Conservation (phyloP, 2,888 invertebrate genomes). For the Neria commutata region DNA sequence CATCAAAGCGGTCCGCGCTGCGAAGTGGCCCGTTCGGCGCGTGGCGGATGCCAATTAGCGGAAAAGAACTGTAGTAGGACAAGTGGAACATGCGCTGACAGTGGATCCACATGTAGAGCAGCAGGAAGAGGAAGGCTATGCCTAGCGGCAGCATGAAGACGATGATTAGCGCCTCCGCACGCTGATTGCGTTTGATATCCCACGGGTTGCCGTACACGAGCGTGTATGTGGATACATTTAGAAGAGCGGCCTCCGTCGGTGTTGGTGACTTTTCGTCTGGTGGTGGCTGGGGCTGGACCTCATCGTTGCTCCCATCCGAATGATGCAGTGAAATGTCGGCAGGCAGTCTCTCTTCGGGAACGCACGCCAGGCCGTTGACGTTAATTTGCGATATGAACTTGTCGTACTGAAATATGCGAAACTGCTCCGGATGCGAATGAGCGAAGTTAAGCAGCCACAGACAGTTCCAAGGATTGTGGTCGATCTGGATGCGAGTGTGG, state of each 20-base stretch:
- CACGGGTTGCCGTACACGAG: constrained; percentile 50
- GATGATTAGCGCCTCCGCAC: constrained; percentile 53
- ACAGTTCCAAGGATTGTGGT: constrained; percentile 58
- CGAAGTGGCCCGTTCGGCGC: too few relatives aligned
- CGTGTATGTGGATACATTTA: constrained; percentile 44
- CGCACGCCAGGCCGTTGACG: constrained; percentile 57
- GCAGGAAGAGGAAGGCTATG: constrained; percentile 52
- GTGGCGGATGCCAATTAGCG: too few relatives aligned
- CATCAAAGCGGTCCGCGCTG: constrained; percentile 53
- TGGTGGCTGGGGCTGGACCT: neutral
- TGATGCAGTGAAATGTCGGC: neutral
- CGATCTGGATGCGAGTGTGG: constrained; percentile 45
- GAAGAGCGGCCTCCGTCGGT: constrained; percentile 16
- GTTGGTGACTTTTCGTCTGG: too few relatives aligned
- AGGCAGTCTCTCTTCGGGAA: constrained; percentile 33
- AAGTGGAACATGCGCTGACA: constrained; percentile 57
- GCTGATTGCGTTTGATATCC: constrained; percentile 52
- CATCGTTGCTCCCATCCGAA: neutral
- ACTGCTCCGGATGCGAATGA: constrained; percentile 50
- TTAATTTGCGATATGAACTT: constrained; percentile 59
- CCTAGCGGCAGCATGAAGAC: constrained; percentile 58
- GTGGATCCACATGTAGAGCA: constrained; percentile 57
- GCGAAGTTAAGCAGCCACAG: constrained; percentile 55
- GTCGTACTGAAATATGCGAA: constrained; percentile 53
- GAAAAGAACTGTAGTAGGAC: constrained; percentile 49